A percentile compares a stretch with the other conserved stretches of the same genome.
phyloP scores from a whole-genome alignment of 1,140 invertebrate genomes.

The Polyergus mexicanus region DNA sequence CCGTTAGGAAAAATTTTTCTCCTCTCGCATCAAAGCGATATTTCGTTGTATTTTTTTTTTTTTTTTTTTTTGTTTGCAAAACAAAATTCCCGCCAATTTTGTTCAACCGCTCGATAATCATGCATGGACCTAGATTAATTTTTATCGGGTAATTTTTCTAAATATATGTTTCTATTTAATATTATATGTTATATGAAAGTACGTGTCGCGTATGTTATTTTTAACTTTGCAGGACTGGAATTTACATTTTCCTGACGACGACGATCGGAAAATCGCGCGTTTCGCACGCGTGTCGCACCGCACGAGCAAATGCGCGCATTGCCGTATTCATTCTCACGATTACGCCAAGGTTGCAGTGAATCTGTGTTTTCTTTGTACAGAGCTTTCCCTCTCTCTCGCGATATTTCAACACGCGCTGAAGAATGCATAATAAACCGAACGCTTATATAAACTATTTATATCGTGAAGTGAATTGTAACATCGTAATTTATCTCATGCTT shows the following conservation, averaged over 20 bases:
- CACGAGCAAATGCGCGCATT: neutral
- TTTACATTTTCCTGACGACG: neutral
- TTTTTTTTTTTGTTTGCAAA: neutral
- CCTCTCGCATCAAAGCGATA: no score
- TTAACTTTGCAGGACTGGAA: constrained; percentile 10
- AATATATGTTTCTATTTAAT: neutral
- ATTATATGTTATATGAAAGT: neutral
- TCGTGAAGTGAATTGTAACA: neutral
- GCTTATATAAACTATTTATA: constrained; percentile 20
- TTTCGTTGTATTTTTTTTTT: neutral
- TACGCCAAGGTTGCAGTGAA: constrained; percentile 49
- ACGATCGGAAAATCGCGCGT: constrained; percentile 23
- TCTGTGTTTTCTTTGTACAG: constrained; percentile 53
- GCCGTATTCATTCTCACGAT: constrained; percentile 56
- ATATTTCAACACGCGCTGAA: constrained; percentile 9
- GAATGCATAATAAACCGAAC: constrained; percentile 11
- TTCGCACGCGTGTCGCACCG: neutral
- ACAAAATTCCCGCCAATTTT: constrained; percentile 3
- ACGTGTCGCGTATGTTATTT: constrained; percentile 36
- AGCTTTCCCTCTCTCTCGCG: neutral
- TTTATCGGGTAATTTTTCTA: neutral
- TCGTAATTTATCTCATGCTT: neutral
- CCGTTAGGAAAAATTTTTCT: neutral
- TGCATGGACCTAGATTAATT: neutral
- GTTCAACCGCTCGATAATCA: neutral